Conservation (phyloP, 2,113 vertebrate species). For the Tretioscincus oriximinensis region DNA sequence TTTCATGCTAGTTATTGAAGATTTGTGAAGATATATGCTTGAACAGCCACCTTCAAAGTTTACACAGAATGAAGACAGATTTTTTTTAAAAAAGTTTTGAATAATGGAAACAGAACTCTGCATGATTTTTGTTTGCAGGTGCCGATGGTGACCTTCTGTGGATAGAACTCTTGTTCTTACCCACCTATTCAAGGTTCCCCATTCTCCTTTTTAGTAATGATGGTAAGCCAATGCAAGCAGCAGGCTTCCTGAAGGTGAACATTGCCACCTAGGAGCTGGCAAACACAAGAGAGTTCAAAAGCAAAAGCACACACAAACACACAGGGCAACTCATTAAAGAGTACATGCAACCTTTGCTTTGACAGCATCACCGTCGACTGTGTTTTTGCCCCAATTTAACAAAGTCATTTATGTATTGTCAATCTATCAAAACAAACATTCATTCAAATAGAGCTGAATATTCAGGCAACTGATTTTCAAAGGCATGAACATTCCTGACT, state of each 20-base stretch:
- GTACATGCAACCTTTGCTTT: not conserved
- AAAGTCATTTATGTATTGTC: not conserved
- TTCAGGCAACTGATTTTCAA: not conserved
- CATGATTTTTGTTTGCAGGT: not conserved
- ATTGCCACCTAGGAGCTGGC: not conserved
- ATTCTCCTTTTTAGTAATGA: not conserved
- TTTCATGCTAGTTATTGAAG: no score
- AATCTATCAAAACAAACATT: not conserved
- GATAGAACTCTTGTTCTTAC: not conserved
- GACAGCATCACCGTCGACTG: not conserved
- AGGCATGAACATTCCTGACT: not conserved
- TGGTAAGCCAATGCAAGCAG: not conserved
- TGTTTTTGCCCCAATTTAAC: not conserved
- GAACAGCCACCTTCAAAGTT: not conserved
- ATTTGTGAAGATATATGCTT: no score
- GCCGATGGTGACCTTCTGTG: no score
- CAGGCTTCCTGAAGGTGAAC: not conserved
- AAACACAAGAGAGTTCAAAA: not conserved
- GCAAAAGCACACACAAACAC: not conserved
- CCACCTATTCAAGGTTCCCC: not conserved
- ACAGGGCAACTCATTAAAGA: not conserved
- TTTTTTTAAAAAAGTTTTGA: not conserved
- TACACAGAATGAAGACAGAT: not conserved
- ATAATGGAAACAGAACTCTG: not conserved
- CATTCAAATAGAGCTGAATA: not conserved